phyloP scores from a whole-genome alignment of 2,888 invertebrate species.

The Acleris laterana region DNA sequence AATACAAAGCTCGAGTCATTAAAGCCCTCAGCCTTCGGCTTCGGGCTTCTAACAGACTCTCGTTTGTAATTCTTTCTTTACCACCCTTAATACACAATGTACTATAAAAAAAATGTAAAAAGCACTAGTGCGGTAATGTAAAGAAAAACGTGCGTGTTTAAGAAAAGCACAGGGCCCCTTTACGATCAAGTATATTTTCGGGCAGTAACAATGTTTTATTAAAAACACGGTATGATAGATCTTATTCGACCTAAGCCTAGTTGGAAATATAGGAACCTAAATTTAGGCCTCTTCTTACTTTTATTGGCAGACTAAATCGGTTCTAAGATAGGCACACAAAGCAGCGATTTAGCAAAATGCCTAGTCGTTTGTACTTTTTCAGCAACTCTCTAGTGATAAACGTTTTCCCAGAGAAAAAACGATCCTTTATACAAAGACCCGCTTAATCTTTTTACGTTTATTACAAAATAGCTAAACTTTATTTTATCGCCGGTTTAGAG shows the following conservation, averaged over 20 bases:
- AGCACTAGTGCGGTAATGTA: too few species aligned
- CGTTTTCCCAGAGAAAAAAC: conserved; percentile 53
- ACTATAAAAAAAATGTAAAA: too few species aligned
- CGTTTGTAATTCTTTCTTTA: too few species aligned
- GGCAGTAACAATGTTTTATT: too few species aligned
- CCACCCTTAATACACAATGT: too few species aligned
- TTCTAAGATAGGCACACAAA: conserved; percentile 6
- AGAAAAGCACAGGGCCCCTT: too few species aligned
- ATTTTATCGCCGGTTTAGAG: conserved; percentile 3
- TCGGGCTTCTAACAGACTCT: too few species aligned
- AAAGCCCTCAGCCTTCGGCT: too few species aligned
- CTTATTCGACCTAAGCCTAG: not conserved
- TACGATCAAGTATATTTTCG: too few species aligned
- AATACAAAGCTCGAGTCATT: too few species aligned
- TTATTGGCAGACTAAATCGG: conserved; percentile 5
- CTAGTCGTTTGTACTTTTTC: conserved; percentile 22
- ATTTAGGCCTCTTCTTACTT: conserved; percentile 9
- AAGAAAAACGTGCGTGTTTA: too few species aligned
- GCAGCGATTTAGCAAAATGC: conserved; percentile 17
- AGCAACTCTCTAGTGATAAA: conserved; percentile 52
- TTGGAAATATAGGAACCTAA: not conserved
- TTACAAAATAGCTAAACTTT: conserved; percentile 22
- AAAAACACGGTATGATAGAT: too few species aligned
- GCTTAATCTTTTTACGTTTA: conserved; percentile 20
- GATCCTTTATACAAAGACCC: conserved; percentile 44